Base-by-base conservation (phyloP, 2,888 invertebrate species). In the Lepidocyrtoides sp. region DNA sequence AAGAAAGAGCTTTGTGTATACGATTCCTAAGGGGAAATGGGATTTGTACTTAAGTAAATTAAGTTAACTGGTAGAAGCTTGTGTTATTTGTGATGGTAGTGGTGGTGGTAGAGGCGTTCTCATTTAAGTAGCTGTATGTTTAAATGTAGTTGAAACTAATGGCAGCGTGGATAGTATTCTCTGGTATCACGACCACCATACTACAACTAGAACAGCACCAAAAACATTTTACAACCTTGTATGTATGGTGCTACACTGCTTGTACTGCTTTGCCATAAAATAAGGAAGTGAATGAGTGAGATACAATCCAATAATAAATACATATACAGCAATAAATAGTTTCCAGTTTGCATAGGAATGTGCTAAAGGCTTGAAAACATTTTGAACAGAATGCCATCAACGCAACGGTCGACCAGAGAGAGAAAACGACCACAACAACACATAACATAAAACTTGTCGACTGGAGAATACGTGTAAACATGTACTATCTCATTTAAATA, bases 1-100 rank as follows among this genome's bases (percentile, higher is more conserved):
- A 48, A 86, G 79, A 29, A 32, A 14, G 54, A 32, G 51, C 77
- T 23, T 7, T 20, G 60, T 60, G 57, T 23, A 32, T 41, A 60
- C 26, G 63, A 89, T 82, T 89, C 89, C 89, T 83, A 83, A 83
- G 89, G 89, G 89, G 81, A 88, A 89, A 89, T 89, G 82, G 60
- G 89, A 89, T 89, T 89, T 89, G 89, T 89, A 89, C 89, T 89
- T 89, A 89, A 89, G 82, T 89, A 89, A 89, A 89, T 89, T 89
- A 89, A 89, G 82, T 89, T 89, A 89, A 89, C 89, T 89, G 69
- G 81, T 88, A 86, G 85, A 84, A 83, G 77, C 90, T 54, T 41
- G 69, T n/a, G n/a, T n/a, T 82, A 81, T 72, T 57, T 89, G 51
- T 17, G 23, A 44, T 44, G 41, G 44, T 82, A 12, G 17, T n/a